Evolutionary conservation across 1,140 invertebrate genomes (phyloP), one percentile per base, ranked within the genome.

Genomic region (Aphelenchoides besseyi): DNA sequence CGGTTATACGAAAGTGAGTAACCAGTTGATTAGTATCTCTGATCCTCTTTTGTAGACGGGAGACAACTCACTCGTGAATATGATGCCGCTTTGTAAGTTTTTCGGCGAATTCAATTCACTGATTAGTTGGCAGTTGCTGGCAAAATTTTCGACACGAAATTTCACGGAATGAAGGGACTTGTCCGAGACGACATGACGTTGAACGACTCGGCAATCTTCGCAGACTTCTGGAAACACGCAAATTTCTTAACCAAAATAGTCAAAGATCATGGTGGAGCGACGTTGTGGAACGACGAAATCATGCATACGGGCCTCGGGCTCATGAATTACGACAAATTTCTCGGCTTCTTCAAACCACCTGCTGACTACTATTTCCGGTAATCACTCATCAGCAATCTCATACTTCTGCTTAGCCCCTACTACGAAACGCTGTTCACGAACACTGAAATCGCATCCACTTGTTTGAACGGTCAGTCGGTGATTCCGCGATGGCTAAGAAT

Each of bases 311-410:
- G 30, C 2, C 12, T 29, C 30, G 63, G 63, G 29, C 63, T 66
- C 2, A 23, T 66, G 16, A 29, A 37, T 30, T 66, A 66, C 32
- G 26, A 37, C 0, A 12, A 12, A 2, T 66, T 66, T 32, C 12
- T 2, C 12, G 63, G 63, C 1, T 66, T 41, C 3, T 33, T 16
- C 16, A 16, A 28, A 3, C 63, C 63, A 2, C 63, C 63, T n/a
- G 32, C 63, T 33, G 8, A 66, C 30, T 66, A 36, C 32, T 66
- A 66, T 32, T 66, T 66, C 36, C 16, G 63, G 63, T 66, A 32
- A 1, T 0, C 1, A 0, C 29, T 59, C 16, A 1, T 16, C 16
- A 1, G 12, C 16, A 18, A 30, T 5, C 3, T 16, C 55, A 23
- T 16, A 59, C 16, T 28, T 9, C n/a, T 28, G 23, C 29, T 59